Evolutionary conservation across 2,797 vertebrate species (phyloP), one percentile per base, ranked within the genome.

Genomic region (Chloroceryle inda): DNA sequence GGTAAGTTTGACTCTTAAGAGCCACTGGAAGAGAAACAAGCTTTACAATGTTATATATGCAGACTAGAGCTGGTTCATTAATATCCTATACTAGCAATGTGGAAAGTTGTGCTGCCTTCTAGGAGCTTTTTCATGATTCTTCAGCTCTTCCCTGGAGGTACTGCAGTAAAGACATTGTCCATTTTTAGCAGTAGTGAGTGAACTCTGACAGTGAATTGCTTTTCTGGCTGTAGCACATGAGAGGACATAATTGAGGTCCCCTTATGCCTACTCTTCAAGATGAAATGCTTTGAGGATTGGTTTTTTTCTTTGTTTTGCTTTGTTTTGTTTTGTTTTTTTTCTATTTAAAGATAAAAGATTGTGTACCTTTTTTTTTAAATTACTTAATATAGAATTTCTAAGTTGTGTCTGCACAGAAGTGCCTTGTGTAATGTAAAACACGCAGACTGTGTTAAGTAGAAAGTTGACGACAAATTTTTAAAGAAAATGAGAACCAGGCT

Each of bases 401-500:
- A 86, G 73, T 72, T 75, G n/a, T 4, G 82, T 76, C 88, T 89
- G 61, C 35, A 68, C 13, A 69, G 38, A 91, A 90, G n/a, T 40
- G 16, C 45, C 37, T 91, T 4, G 11, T 47, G 68, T 80, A 76
- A 61, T 73, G 14, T 77, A 89, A 92, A 91, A 58, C 52, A 42
- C 23, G 24, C 37, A 75, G 53, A 47, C 38, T 58, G 11, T 24
- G 13, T 92, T 88, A 83, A 85, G 33, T 31, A 74, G 63, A 68
- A 94, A 79, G 38, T 77, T 74, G 72, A 78, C 53, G 56, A 86
- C 23, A 92, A 75, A 69, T 88, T 85, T 80, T 62, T 62, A 47
- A 89, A 87, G 87, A 68, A 78, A 78, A 81, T 9, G 69, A 94
- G 76, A 91, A 35, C 24, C 40, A 89, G 84, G 29, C 85, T 68